Conservation (phyloP, 2,888 invertebrate species). For the Palloptera scutellata region DNA sequence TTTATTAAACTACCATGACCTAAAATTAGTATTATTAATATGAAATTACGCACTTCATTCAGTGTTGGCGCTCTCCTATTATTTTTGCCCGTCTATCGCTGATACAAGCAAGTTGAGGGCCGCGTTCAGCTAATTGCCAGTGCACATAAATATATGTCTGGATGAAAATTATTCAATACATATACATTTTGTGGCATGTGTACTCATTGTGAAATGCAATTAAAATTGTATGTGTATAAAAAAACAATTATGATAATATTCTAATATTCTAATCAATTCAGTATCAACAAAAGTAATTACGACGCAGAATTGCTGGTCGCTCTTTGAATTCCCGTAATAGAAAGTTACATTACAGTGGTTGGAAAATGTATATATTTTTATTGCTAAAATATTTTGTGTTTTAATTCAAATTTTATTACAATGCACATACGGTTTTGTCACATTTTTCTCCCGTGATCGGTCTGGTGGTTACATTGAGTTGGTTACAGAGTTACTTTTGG, state of each 20-base stretch:
- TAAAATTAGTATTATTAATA: slow-evolving; percentile 14
- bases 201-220: slow-evolving; percentile 1
- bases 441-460: too few relatives aligned
- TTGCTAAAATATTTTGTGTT: too few relatives aligned
- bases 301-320: slow-evolving; percentile 43
- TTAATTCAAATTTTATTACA: too few relatives aligned
- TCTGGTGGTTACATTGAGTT: too few relatives aligned
- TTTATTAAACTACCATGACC: slow-evolving; percentile 20
- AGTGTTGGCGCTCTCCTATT: not conserved
- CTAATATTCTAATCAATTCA: slow-evolving; percentile 46
- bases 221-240: slow-evolving; percentile 24
- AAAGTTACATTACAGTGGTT: not conserved
- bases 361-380: too few relatives aligned
- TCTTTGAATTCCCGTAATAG: not conserved
- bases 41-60: slow-evolving; percentile 9
- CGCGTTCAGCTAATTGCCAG: not conserved
- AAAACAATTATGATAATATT: slow-evolving; percentile 52
- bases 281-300: slow-evolving; percentile 50
- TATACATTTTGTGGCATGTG: slow-evolving; percentile 7
- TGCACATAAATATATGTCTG: not conserved
- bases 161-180: not conserved
- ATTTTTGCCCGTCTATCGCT: not conserved
- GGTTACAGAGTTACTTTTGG: too few relatives aligned
- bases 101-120: not conserved
- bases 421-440: too few relatives aligned